Evolutionary conservation across 2,797 vertebrate species (phyloP).

Genomic region (Arctocebus calabarensis): DNA sequence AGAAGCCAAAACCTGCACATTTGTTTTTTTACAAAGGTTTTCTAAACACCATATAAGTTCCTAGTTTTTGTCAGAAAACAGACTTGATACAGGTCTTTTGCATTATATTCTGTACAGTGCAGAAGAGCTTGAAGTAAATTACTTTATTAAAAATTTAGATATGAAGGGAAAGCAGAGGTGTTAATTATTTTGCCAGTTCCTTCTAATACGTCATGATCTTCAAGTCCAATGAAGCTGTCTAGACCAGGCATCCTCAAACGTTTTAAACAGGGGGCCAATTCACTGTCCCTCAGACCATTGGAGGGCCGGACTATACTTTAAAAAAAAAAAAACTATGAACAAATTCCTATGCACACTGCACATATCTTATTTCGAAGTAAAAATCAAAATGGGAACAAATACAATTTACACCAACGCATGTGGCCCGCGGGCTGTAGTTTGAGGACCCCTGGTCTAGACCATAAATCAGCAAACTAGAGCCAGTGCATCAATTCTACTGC

Average conservation of each 20-base stretch:
- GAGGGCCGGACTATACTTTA: too few relatives aligned
- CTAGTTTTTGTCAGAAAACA: background rate
- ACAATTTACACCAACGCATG: too few relatives aligned
- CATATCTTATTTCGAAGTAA: too few relatives aligned
- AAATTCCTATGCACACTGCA: too few relatives aligned
- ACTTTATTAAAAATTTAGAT: background rate
- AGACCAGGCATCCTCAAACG: too few relatives aligned
- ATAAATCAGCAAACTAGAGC: background rate
- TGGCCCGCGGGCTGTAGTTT: too few relatives aligned
- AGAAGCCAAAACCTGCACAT: background rate
- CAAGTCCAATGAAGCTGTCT: background rate
- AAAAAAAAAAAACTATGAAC: too few relatives aligned
- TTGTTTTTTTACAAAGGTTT: conserved; percentile 30
- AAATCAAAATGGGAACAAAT: too few relatives aligned
- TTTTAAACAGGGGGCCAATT: too few relatives aligned
- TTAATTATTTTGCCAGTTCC: background rate
- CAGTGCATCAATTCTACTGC: background rate
- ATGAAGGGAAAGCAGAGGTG: background rate
- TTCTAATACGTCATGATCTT: background rate
- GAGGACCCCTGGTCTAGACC: too few relatives aligned
- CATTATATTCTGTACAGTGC: background rate
- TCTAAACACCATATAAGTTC: background rate
- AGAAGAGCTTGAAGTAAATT: background rate
- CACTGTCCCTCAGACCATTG: too few relatives aligned
- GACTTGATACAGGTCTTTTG: background rate